These are phyloP conservation scores for Channa maculata DNA, from an alignment of 2,113 vertebrate genomes.

Conservation along the genomic window DNA sequence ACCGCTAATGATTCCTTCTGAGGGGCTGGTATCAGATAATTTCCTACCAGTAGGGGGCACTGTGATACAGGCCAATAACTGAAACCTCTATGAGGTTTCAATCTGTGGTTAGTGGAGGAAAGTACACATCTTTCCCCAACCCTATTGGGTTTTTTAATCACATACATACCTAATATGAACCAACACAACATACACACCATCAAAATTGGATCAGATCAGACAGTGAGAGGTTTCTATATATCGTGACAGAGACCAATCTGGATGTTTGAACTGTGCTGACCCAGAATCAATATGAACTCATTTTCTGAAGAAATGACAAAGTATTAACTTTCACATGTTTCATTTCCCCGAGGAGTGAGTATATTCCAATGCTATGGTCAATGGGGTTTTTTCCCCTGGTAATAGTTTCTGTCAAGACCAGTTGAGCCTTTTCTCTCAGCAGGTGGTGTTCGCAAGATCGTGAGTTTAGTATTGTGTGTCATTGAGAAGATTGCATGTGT, in stretches of 20 bases:
- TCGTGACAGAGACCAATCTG: conserved; percentile 47
- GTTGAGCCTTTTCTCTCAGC: conserved; percentile 65
- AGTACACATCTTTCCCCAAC: conserved; percentile 44
- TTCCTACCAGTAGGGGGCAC: conserved; percentile 82
- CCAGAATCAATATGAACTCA: conserved; percentile 53
- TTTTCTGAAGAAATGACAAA: conserved; percentile 48
- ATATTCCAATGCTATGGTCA: conserved; percentile 62
- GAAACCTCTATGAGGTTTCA: conserved; percentile 29
- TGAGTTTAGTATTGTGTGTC: conserved; percentile 55
- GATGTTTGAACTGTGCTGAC: conserved; percentile 58
- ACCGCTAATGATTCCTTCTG: conserved; percentile 17
- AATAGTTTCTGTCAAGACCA: conserved; percentile 70
- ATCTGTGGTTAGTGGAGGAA: conserved; percentile 35
- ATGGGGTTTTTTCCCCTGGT: conserved; percentile 53
- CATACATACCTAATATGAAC: conserved; percentile 59
- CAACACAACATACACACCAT: conserved; percentile 54
- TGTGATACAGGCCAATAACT: conserved; percentile 75
- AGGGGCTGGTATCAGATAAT: conserved; percentile 10
- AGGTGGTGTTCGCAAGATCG: conserved; percentile 25
- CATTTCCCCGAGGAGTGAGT: conserved; percentile 48
- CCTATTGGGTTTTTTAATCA: conserved; percentile 64
- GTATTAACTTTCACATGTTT: conserved; percentile 73
- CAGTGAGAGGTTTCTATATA: conserved; percentile 49
- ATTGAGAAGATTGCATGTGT: conserved; percentile 66
- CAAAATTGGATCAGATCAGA: conserved; percentile 69